Base-by-base conservation (phyloP, 2,797 vertebrate species). In the Sebastes flavidus region DNA sequence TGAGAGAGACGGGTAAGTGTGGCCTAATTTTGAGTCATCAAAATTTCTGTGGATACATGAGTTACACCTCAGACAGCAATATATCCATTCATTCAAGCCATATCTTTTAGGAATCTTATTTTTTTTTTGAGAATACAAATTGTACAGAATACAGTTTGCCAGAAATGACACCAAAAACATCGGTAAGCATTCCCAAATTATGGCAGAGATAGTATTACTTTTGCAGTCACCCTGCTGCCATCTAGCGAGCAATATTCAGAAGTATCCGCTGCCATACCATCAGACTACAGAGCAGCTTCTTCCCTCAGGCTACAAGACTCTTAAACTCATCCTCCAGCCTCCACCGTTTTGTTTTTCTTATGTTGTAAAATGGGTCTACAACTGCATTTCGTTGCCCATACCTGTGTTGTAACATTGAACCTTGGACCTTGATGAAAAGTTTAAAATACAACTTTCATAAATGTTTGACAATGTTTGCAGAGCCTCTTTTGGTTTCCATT, bases 361-460 rank as follows among this genome's bases (percentile, higher is more conserved):
- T 52, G 20, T 54, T 22, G n/a, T 22, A 54, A 54, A 54, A 54
- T 22, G n/a, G 52, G 52, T 54, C 52, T 22, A 11, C 52, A 22
- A 54, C 52, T 22, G 52, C n/a, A 22, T 54, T 10, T 22, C 9
- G 52, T 54, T 54, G n/a, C n/a, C 18, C 42, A 46, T 1, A 46
- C 0, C 16, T 46, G 42, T 46, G 42, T 18, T 18, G 42, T 18
- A 46, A 46, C 42, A 46, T 16, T 46, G 42, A 46, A 46, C 14
- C 42, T 46, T 18, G 42, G 14, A 46, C 14, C 42, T 46, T 18
- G 4, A 30, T 46, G 18, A 16, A 49, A 25, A 62, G 11, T 9
- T 55, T 42, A 27, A 75, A 62, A 77, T 38, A 32, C 55, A 77
- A 56, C 12, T 12, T 72, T 55, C 13, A 62, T n/a, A 65, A 75